Base-by-base conservation (phyloP, 2,113 vertebrate genomes). In the Taurulus bubalis region DNA sequence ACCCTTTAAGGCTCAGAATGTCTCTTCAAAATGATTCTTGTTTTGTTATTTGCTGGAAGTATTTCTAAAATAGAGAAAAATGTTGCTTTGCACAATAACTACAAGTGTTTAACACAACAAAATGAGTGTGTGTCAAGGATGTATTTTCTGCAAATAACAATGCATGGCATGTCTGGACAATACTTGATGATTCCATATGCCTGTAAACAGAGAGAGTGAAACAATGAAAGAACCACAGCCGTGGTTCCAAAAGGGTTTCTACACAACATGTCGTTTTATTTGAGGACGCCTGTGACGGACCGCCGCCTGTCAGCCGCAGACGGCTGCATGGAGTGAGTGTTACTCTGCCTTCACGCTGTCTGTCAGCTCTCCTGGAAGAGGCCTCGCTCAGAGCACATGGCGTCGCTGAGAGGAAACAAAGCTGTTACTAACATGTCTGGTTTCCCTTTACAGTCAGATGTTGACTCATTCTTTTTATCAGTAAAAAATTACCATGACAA, bases 271-370 rank as follows among this genome's bases (percentile, higher is more conserved):
- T 18, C 7, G 26, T 71, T 14, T 6, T 14, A n/a, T n/a, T 56
- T 3, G 49, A 71, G 34, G 8, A 20, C 3, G 32, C 32, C 12
- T 36, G 59, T 63, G 20, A 58, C 58, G 20, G 47, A 51, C 73
- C 47, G 34, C 18, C 20, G n/a, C 20, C 36, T 60, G n/a, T 71
- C 73, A 68, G 66, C 20, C 28, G 51, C 68, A 77, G 69, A 60
- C n/a, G 70, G 49, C 32, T 64, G 65, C 58, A 47, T 58, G 51
- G 10, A 32, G 51, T 38, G 51, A 76, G 77, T 49, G 71, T 71
- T 72, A 62, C 77, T 71, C 73, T 55, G 77, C 72, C 47, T 71
- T 75, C 59, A 66, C 59, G 66, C 59, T 71, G 59, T 38, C 34
- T 36, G 82, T 66, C 73, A 68, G 26, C 6, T 73, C 67, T n/a